Evolutionary conservation across 2,888 invertebrate genomes (phyloP).

Genomic region (Tetragnatha montana): DNA sequence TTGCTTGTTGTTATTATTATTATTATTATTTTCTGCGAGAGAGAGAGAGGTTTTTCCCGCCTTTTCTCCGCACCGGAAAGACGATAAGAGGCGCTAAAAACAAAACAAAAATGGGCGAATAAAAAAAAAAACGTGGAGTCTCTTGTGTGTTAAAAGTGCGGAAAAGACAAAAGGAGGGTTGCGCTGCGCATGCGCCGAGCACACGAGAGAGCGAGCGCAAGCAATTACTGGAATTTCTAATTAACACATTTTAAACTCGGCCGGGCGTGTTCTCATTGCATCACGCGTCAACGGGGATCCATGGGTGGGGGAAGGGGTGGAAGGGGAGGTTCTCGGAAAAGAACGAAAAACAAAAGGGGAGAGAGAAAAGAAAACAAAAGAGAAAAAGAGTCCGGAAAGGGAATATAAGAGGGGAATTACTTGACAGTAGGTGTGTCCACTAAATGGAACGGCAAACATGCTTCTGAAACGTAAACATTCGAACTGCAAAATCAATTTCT

Average conservation of each 20-base stretch:
- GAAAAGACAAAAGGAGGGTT: constrained; percentile 57
- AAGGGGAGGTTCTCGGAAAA: constrained; percentile 1
- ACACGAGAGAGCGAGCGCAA: constrained; percentile 46
- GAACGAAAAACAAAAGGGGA: constrained; percentile 13
- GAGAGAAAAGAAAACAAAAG: constrained; percentile 4
- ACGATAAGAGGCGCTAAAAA: constrained; percentile 56
- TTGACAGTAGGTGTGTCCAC: constrained; percentile 42
- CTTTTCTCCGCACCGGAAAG: constrained; percentile 24
- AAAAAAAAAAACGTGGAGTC: constrained; percentile 45
- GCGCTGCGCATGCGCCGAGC: constrained; percentile 47
- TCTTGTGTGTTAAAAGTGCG: constrained; percentile 64
- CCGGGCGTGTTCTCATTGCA: constrained; percentile 62
- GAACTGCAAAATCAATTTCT: constrained; percentile 25
- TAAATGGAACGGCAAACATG: constrained; percentile 60
- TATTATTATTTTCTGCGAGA: constrained; percentile 19
- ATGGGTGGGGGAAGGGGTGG: constrained; percentile 29
- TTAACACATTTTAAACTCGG: constrained; percentile 70
- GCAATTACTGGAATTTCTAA: constrained; percentile 71
- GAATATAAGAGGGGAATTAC: constrained; percentile 5
- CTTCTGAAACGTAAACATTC: constrained; percentile 41
- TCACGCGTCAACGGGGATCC: constrained; percentile 61
- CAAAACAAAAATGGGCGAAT: constrained; percentile 17
- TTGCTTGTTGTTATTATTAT: constrained; percentile 17
- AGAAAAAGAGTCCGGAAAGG: not conserved
- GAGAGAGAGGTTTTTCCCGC: not conserved